These are phyloP conservation scores for Sipha maydis DNA, from an alignment of 2,888 invertebrate species.

Conservation along the genomic window DNA sequence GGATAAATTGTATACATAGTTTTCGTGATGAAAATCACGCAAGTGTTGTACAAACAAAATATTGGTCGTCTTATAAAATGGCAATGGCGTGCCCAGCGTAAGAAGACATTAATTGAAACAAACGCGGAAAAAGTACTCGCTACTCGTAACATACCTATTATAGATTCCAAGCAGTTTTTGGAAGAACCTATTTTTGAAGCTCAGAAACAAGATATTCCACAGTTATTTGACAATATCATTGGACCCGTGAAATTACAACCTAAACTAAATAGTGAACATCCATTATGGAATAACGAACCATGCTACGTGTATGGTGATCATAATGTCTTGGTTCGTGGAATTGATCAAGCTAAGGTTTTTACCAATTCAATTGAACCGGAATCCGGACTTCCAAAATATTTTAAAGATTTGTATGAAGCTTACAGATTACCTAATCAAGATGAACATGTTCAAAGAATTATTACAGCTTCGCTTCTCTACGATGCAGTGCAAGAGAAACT, in stretches of 20 bases:
- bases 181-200: constrained; percentile 49
- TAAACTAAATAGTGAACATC: constrained; percentile 49
- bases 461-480: constrained; percentile 70
- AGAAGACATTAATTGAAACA: constrained; percentile 49
- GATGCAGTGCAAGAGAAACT: constrained; percentile 84
- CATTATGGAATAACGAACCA: constrained; percentile 65
- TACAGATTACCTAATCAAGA: constrained; percentile 65
- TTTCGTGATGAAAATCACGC: constrained; percentile 55
- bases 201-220: constrained; percentile 30
- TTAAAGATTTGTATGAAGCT: constrained; percentile 68
- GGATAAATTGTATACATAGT: neutral
- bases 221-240: constrained; percentile 21
- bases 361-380: constrained; percentile 79
- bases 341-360: constrained; percentile 79
- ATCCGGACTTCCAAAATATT: constrained; percentile 73
- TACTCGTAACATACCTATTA: constrained; percentile 46
- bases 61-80: constrained; percentile 60
- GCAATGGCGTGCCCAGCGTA: constrained; percentile 62
- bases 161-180: constrained; percentile 42
- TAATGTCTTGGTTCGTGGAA: constrained; percentile 78
- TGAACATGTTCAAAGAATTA: constrained; percentile 72
- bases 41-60: constrained; percentile 56
- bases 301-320: constrained; percentile 73
- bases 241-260: constrained; percentile 28
- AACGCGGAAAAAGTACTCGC: constrained; percentile 49